Base-by-base conservation (phyloP, 2,797 vertebrate species). In the Adrianichthys oophorus region DNA sequence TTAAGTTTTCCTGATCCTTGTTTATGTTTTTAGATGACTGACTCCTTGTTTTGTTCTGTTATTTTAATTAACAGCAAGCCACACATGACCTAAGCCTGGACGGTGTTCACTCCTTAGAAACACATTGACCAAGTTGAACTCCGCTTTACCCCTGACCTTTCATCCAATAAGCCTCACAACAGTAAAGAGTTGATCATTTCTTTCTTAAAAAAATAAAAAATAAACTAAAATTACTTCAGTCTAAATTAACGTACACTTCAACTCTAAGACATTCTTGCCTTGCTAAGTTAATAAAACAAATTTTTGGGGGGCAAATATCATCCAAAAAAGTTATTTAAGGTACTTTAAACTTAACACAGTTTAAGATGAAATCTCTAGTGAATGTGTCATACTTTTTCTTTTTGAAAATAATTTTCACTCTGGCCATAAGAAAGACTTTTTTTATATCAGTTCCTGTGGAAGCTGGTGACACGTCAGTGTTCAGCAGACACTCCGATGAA, bases 91-190 rank as follows among this genome's bases (percentile, higher is more conserved):
- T 67, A 29, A 72, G 52, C 54, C 26, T 45, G 17, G 23, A 0
- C 7, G 54, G 50, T 47, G 56, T 48, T 52, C 71, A 53, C 44
- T 65, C 18, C 48, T 63, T 65, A 64, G 74, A 59, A 75, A 48
- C 48, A 18, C 10, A 8, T 18, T 62, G 60, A 56, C 44, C 63
- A 58, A 62, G 40, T 7, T 24, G 45, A 4, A 19, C 18, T 61
- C 15, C 21, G 54, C 65, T 71, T 61, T 72, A 52, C 23, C 1
- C 4, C 29, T 63, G 56, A 62, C 54, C 43, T 37, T 37, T 63
- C 37, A 61, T 29, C 65, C 26, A 26, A 16, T 24, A 41, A 45
- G 16, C 19, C 32, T 24, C 32, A n/a, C 23, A 18, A 26, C 5
- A 15, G 32, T 17, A 42, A 47, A n/a, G 19, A 58, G 15, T 32